phyloP scores from a whole-genome alignment of 2,888 invertebrate species.

The Drosophila fulvimacula region DNA sequence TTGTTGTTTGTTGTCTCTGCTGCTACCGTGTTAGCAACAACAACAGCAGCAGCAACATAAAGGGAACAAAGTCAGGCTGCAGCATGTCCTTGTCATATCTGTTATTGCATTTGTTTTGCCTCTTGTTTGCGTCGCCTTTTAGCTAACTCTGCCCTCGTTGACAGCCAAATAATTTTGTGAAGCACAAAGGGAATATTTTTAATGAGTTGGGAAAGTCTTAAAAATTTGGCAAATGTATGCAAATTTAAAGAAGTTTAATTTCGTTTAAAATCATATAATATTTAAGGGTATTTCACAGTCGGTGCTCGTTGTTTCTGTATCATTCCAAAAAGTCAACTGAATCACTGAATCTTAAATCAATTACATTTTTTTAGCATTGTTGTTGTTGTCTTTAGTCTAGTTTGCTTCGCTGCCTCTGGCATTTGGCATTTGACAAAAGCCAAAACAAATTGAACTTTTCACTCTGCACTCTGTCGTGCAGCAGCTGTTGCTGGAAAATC shows the following conservation, averaged over 20 bases:
- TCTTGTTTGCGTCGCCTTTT: slow-evolving; percentile 27
- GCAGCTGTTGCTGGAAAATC: slow-evolving; percentile 43
- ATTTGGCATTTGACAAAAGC: slow-evolving; percentile 24
- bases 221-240: neutral
- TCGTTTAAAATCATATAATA: neutral
- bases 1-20: slow-evolving; percentile 61
- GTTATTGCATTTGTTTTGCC: slow-evolving; percentile 71
- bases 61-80: slow-evolving; percentile 21
- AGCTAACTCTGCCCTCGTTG: slow-evolving; percentile 4
- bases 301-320: neutral
- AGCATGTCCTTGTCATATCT: slow-evolving; percentile 60
- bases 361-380: slow-evolving; percentile 29
- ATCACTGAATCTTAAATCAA: slow-evolving; percentile 38
- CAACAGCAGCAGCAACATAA: neutral
- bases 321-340: slow-evolving; percentile 26
- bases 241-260: neutral
- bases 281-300: slow-evolving; percentile 2
- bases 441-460: slow-evolving; percentile 68
- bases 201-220: neutral
- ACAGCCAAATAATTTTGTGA: neutral
- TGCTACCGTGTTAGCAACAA: slow-evolving; percentile 27
- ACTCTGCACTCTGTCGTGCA: slow-evolving; percentile 48
- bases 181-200: neutral
- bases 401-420: slow-evolving; percentile 35
- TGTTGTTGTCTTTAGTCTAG: slow-evolving; percentile 9